Evolutionary conservation across 2,113 vertebrate species (phyloP).

Genomic region (Urocynchramus pylzowi): DNA sequence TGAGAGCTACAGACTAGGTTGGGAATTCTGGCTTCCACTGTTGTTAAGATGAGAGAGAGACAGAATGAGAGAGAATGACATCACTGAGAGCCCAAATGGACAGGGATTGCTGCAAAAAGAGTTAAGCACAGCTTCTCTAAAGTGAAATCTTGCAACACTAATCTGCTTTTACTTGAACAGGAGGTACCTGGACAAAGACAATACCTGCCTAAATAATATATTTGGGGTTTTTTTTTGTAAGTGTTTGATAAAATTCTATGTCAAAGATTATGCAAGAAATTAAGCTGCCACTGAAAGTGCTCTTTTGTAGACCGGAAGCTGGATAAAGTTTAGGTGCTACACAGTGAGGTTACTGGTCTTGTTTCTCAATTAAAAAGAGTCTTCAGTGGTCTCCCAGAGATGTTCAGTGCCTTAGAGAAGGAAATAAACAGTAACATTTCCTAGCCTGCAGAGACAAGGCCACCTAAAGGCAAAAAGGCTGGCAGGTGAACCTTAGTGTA

Average conservation of each 20-base stretch:
- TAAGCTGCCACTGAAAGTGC: neutral
- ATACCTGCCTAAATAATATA: neutral
- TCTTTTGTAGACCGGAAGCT: neutral
- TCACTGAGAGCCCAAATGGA: neutral
- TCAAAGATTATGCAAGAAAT: neutral
- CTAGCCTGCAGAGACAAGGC: neutral
- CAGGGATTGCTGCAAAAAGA: neutral
- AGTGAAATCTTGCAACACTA: neutral
- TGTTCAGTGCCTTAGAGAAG: neutral
- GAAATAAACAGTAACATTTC: neutral
- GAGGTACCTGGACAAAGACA: neutral
- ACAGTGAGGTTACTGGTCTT: neutral
- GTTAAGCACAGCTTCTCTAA: neutral
- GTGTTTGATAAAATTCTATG: neutral
- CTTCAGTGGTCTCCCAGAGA: neutral
- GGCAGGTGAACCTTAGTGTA: neutral
- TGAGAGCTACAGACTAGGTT: neutral
- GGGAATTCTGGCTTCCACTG: neutral
- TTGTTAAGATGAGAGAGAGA: too few species aligned
- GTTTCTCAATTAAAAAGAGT: neutral
- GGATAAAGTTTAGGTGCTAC: neutral
- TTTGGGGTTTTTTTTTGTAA: fast-evolving
- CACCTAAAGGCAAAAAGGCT: neutral
- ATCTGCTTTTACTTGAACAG: neutral
- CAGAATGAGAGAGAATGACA: neutral